phyloP scores from a whole-genome alignment of 2,797 vertebrate species.

The Dromococcyx pavoninus region DNA sequence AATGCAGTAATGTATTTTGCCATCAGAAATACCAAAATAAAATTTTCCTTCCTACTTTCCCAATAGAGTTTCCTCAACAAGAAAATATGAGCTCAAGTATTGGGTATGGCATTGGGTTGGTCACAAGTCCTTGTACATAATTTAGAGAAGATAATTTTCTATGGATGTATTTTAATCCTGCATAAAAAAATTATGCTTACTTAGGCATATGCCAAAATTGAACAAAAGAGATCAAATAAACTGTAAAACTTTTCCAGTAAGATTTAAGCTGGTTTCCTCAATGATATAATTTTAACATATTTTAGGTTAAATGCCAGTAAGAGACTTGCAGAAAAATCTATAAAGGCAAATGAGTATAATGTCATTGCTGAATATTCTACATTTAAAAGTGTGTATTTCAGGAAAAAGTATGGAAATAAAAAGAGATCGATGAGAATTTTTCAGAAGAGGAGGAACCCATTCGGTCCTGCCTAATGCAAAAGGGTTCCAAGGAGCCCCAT shows the following conservation, averaged over 20 bases:
- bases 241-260: constrained; percentile 18
- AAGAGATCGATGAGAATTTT: background rate
- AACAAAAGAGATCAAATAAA: background rate
- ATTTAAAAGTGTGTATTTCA: background rate
- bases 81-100: background rate
- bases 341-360: background rate
- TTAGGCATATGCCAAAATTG: constrained; percentile 1
- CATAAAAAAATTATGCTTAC: constrained; percentile 5
- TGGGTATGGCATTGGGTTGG: background rate
- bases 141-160: background rate
- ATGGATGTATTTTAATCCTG: background rate
- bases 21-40: background rate
- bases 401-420: background rate
- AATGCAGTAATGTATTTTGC: background rate
- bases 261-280: background rate
- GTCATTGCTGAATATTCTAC: background rate
- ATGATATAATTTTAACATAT: constrained; percentile 5
- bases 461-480: background rate
- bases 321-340: background rate
- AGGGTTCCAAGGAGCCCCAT: background rate
- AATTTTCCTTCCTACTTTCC: background rate
- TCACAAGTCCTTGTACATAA: background rate
- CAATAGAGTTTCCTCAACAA: background rate
- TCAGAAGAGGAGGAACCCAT: background rate
- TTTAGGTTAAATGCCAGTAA: background rate